A percentile compares a stretch with the other conserved stretches of the same genome.
Evolutionary conservation across 2,113 vertebrate species (phyloP).

Genomic region (Gymnarchus niloticus): DNA sequence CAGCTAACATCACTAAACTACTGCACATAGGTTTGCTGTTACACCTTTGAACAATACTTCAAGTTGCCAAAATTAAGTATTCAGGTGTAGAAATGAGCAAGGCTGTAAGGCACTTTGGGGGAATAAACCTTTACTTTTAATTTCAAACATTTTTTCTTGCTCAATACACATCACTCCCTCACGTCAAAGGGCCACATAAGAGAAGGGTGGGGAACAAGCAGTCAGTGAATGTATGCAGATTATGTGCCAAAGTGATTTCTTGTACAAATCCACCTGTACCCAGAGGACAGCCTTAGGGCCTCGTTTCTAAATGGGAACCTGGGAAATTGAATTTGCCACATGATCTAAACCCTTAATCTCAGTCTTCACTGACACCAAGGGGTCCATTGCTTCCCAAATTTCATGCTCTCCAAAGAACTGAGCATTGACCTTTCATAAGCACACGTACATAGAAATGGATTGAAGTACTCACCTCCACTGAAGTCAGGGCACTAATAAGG

Average conservation of each 20-base stretch:
- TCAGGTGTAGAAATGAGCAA: background rate
- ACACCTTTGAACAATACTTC: background rate
- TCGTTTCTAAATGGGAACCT: background rate
- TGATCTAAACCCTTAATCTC: background rate
- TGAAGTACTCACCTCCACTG: background rate
- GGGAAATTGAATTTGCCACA: conserved; percentile 11
- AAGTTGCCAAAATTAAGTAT: background rate
- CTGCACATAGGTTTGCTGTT: background rate
- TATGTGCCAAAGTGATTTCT: background rate
- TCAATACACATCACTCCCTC: background rate
- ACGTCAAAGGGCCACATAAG: background rate
- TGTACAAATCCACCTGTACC: background rate
- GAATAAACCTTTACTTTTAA: background rate
- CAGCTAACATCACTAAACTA: background rate
- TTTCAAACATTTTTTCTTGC: background rate
- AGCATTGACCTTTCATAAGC: conserved; percentile 15
- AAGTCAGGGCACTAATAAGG: background rate
- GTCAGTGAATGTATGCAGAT: background rate
- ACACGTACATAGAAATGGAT: background rate
- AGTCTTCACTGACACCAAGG: background rate
- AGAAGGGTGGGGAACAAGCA: background rate
- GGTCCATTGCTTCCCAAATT: background rate
- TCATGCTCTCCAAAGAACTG: conserved; percentile 18
- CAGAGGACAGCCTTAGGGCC: background rate
- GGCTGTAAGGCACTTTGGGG: background rate